Conservation (phyloP, 1,140 invertebrate genomes). For the Listronotus oregonensis region DNA sequence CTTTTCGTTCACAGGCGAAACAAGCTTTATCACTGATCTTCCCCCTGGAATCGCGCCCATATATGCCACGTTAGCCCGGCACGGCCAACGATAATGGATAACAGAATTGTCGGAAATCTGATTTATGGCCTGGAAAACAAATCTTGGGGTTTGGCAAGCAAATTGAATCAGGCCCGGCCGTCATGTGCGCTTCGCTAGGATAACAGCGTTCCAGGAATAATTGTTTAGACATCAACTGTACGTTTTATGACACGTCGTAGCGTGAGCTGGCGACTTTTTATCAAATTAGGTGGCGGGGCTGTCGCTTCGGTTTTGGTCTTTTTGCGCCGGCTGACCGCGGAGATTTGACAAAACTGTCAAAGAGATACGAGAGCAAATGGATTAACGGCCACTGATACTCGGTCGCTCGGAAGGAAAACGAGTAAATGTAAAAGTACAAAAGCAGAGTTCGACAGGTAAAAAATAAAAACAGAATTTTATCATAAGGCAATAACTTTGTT, state of each 20-base stretch:
- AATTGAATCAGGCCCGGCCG: constrained; percentile 54
- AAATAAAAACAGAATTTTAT: too few species aligned
- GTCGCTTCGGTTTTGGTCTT: constrained; percentile 29
- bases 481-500: too few species aligned
- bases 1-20: too few species aligned
- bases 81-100: constrained; percentile 55
- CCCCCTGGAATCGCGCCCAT: constrained; percentile 13
- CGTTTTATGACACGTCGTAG: constrained; percentile 43
- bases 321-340: constrained; percentile 14
- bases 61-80: constrained; percentile 36
- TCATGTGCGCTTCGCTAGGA: constrained; percentile 41
- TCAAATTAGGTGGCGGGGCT: constrained; percentile 22
- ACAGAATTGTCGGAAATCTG: constrained; percentile 54
- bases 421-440: too few species aligned
- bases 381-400: background rate
- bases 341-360: constrained; percentile 30
- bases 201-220: constrained; percentile 37
- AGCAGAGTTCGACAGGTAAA: too few species aligned
- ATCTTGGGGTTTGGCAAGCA: constrained; percentile 51
- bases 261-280: constrained; percentile 31
- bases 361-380: constrained; percentile 13
- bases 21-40: background rate
- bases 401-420: too few species aligned
- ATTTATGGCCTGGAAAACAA: constrained; percentile 56
- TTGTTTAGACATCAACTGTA: constrained; percentile 43